Base-by-base conservation (phyloP, 1,140 invertebrate genomes). In the Scaptodrosophila lebanonensis region DNA sequence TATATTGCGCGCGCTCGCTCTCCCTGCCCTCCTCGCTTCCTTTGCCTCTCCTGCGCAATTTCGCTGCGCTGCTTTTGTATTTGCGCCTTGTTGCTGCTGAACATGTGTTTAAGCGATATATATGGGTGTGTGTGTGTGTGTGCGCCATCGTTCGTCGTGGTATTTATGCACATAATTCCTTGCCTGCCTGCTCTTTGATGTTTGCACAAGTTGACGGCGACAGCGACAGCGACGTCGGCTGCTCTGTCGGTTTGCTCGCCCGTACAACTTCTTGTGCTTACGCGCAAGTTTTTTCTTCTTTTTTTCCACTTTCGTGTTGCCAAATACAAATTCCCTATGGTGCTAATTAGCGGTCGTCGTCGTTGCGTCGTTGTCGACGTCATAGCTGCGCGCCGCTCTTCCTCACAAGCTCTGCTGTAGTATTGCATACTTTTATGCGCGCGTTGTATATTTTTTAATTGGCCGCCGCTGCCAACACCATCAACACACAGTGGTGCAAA, bases 371-470 rank as follows among this genome's bases (percentile, higher is more conserved):
- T 60, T 58, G 59, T 66, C 58, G 45, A 45, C 72, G 66, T 67
- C 39, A n/a, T n/a, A n/a, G n/a, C 32, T 33, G 6, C 3, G 12
- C 8, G 8, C 8, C 32, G 8, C 32, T n/a, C 32, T 3, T 13
- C 12, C 32, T 33, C n/a, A n/a, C 3, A 8, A 3, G 8, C 32
- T 33, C 66, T 62, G 15, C 62, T 33, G 51, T 49, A 1, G 11
- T 20, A 47, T n/a, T 48, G 47, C 47, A 54, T 45, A 65, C 58
- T 66, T 66, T 62, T 56, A 39, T 61, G 58, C 51, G 45, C 51
- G 40, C 63, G 20, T 66, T 68, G 64, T 79, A 79, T 79, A 79
- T 79, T 79, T 79, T 77, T 79, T 79, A 79, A 79, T 79, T 79
- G 73, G 75, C 60, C 59, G 39, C 50, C 49, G 45, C 40, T 61